Evolutionary conservation across 2,888 invertebrate genomes (phyloP).

Genomic region (Osedax frankpressi): DNA sequence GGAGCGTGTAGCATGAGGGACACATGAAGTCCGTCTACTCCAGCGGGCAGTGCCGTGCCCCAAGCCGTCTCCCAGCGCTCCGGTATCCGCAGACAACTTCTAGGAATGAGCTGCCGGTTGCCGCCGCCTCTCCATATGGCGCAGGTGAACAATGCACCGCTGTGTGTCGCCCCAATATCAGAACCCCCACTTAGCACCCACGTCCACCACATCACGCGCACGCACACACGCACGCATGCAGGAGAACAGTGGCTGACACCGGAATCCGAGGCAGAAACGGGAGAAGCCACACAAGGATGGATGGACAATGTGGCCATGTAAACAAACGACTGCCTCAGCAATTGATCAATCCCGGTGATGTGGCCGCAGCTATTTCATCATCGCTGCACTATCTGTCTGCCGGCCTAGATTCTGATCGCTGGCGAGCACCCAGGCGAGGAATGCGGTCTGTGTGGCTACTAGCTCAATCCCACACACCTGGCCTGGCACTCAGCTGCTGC

Average conservation of each 20-base stretch:
- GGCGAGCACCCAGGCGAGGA: neutral
- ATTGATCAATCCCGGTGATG: neutral
- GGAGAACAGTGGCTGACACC: neutral
- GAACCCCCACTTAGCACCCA: neutral
- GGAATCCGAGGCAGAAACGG: constrained; percentile 2
- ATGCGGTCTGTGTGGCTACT: constrained; percentile 9
- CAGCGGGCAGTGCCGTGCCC: neutral
- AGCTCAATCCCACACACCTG: constrained; percentile 3
- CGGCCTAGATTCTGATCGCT: constrained; percentile 1
- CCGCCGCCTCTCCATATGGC: constrained; percentile 2
- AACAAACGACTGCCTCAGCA: constrained; percentile 3
- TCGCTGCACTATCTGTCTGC: constrained; percentile 4
- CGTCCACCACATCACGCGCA: neutral
- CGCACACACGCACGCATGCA: neutral
- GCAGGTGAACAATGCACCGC: constrained; percentile 4
- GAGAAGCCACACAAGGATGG: constrained; percentile 1
- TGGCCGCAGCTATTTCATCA: constrained; percentile 7
- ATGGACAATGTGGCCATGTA: constrained; percentile 9
- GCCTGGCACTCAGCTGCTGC: constrained; percentile 2
- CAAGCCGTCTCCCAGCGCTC: neutral
- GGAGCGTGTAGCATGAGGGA: constrained; percentile 6
- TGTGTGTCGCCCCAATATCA: neutral
- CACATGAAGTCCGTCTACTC: constrained; percentile 4
- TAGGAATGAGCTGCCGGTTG: constrained; percentile 1
- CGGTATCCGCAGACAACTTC: constrained; percentile 3